Evolutionary conservation across 2,888 invertebrate species (phyloP), one percentile per base, ranked within the genome.

Genomic region (Trichogramma evanescens): DNA sequence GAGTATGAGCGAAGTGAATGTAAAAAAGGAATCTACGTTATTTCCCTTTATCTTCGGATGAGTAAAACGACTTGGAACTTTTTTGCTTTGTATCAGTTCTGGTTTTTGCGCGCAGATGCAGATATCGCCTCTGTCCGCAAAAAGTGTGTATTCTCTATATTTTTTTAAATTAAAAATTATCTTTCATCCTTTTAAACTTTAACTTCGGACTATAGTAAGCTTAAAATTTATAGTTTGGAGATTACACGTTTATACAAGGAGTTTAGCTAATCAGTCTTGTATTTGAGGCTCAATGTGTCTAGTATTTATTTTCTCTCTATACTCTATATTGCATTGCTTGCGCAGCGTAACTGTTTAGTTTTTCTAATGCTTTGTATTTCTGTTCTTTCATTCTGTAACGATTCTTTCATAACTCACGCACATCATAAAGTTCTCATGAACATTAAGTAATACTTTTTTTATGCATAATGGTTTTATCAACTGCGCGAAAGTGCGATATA

Each of bases 191-290:
- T 69, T 68, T 66, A 68, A 68, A 68, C 65, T 66, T 74, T 72
- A 70, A 74, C 75, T 76, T 74, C 74, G 69, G 56, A 63, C 57
- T 62, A 56, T 50, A 26, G 45, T 46, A 59, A 48, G 26, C 26
- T 26, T 61, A 54, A 52, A 62, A 57, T 58, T 57, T 64, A 62
- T 54, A 58, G 41, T 56, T 60, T 70, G 71, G 72, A 73, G 71
- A 74, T 74, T 72, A 74, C 68, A 73, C 71, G 70, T 72, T 73
- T 75, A 74, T 71, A 73, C 70, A 70, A 71, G 73, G 71, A 73
- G 74, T 65, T 76, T 75, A 77, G 75, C 77, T 77, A 77, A 75
- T 77, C 77, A 77, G 77, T 77, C 77, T 77, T 77, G 72, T 76
- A 73, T 74, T 76, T 74, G 76, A 77, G 77, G 77, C 76, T 77